Evolutionary conservation across 2,113 vertebrate species (phyloP).

Genomic region (Xenotilapia leptura): DNA sequence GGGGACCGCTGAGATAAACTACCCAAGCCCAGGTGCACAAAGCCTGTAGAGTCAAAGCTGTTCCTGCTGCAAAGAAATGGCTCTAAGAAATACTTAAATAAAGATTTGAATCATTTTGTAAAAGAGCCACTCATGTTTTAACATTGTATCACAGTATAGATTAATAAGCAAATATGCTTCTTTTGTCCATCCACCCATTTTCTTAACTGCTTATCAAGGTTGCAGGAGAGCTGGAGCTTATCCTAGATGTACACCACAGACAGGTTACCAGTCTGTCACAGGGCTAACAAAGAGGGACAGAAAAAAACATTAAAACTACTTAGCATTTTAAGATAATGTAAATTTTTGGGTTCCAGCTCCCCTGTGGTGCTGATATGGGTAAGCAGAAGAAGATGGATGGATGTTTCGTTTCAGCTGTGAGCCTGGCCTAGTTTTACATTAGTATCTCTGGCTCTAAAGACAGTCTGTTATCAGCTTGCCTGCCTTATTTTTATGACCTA

Average conservation of each 20-base stretch:
- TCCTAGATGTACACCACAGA: neutral
- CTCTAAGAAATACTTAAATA: neutral
- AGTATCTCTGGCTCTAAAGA: neutral
- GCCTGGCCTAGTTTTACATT: neutral
- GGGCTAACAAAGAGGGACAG: neutral
- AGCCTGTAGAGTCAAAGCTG: neutral
- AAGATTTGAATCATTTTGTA: neutral
- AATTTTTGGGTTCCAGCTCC: neutral
- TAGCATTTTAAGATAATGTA: neutral
- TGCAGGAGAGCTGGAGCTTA: neutral
- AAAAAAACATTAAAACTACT: neutral
- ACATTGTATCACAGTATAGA: fast-evolving
- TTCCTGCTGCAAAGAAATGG: neutral
- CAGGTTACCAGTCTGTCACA: neutral
- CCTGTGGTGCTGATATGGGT: fast-evolving
- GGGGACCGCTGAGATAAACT: neutral
- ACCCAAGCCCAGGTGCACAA: neutral
- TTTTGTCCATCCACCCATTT: neutral
- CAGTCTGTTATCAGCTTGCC: neutral
- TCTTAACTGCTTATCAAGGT: neutral
- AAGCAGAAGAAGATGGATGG: neutral
- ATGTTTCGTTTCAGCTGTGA: fast-evolving
- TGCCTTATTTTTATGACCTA: neutral
- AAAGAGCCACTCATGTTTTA: neutral
- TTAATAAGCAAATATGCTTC: neutral